A percentile compares a stretch with the other conserved stretches of the same genome.
Evolutionary conservation across 2,113 vertebrate genomes (phyloP).

Genomic region (Rattus norvegicus): DNA sequence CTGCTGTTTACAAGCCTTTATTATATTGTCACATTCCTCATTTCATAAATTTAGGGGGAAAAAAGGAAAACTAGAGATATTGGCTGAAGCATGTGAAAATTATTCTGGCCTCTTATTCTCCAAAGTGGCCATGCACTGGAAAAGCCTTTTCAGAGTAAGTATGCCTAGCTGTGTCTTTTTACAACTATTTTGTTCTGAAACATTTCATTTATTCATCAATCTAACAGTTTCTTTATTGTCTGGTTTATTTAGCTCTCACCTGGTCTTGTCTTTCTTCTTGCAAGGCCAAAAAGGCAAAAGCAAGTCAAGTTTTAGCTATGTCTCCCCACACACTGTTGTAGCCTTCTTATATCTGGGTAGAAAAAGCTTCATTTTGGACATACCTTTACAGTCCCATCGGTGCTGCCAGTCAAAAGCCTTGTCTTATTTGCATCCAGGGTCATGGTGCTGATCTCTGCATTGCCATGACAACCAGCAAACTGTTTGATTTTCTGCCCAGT

Average conservation of each 20-base stretch:
- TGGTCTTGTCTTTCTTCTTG: conserved; percentile 20
- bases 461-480: conserved; percentile 90
- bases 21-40: conserved; percentile 23
- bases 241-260: conserved; percentile 24
- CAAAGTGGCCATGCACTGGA: conserved; percentile 10
- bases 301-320: neutral
- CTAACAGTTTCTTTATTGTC: neutral
- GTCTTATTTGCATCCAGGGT: conserved; percentile 85
- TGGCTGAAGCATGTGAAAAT: conserved; percentile 38
- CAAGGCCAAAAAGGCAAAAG: conserved; percentile 35
- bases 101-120: conserved; percentile 31
- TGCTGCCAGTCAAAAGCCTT: conserved; percentile 87
- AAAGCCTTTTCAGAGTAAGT: conserved; percentile 56
- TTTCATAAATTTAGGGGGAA: neutral
- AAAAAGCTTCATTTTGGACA: conserved; percentile 14
- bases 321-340: neutral
- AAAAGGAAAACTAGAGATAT: conserved; percentile 20
- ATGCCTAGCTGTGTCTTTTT: neutral
- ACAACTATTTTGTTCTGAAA: conserved; percentile 68
- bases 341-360: neutral
- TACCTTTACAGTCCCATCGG: conserved; percentile 87
- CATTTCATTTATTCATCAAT: conserved; percentile 59
- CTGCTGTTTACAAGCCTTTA: conserved; percentile 15
- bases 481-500: conserved; percentile 91
- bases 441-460: conserved; percentile 89